phyloP scores from a whole-genome alignment of 2,888 invertebrate species.

The Eupelmus urozonus region DNA sequence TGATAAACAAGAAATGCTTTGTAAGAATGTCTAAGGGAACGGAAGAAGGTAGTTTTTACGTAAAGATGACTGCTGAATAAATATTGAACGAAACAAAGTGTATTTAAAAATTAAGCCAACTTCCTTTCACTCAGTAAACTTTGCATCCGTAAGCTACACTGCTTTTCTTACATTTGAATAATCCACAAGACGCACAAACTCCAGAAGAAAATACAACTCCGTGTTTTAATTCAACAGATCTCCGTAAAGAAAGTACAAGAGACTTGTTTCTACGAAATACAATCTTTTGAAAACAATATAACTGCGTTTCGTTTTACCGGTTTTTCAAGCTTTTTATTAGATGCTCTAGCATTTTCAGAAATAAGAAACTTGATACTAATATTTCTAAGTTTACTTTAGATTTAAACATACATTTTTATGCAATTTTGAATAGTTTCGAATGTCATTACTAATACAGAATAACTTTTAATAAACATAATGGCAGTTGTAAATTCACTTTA shows the following conservation, averaged over 20 bases:
- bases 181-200: slow-evolving; percentile 39
- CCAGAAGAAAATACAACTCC: slow-evolving; percentile 23
- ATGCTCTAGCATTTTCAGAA: too few relatives aligned
- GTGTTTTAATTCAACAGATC: slow-evolving; percentile 20
- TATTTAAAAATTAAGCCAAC: slow-evolving; percentile 42
- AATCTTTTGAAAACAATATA: too few relatives aligned
- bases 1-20: neutral
- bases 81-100: slow-evolving; percentile 22
- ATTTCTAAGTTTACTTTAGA: too few relatives aligned
- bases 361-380: too few relatives aligned
- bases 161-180: slow-evolving; percentile 55
- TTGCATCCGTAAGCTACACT: slow-evolving; percentile 45
- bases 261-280: too few relatives aligned
- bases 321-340: too few relatives aligned
- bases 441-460: too few relatives aligned
- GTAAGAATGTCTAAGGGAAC: neutral
- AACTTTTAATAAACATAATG: too few relatives aligned
- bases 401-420: too few relatives aligned
- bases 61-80: slow-evolving; percentile 18
- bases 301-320: too few relatives aligned
- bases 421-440: too few relatives aligned
- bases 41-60: neutral
- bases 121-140: slow-evolving; percentile 25
- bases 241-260: slow-evolving; percentile 9
- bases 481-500: too few relatives aligned